Percentiles rank a stretch among this genome's conserved stretches.
Conservation (phyloP, 1,140 invertebrate species). For the Lethrus apterus region DNA sequence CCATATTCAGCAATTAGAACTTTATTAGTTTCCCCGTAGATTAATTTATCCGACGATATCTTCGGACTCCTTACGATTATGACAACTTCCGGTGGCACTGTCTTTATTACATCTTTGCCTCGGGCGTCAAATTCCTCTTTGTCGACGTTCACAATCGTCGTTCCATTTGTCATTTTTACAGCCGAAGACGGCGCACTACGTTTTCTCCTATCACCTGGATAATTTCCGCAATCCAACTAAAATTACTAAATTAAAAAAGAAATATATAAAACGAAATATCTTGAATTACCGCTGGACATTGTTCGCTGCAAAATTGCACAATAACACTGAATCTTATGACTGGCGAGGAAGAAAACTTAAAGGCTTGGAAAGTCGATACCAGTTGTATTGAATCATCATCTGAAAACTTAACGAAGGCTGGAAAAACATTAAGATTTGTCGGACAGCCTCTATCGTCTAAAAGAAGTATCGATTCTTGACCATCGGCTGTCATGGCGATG, state of each 20-base stretch:
- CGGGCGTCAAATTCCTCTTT: conserved; percentile 22
- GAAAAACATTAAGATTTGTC: conserved; percentile 47
- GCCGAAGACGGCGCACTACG: neutral
- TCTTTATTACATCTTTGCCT: conserved; percentile 25
- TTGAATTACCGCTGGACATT: conserved; percentile 34
- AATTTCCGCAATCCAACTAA: conserved; percentile 10
- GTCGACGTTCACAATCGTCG: conserved; percentile 22
- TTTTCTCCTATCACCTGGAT: neutral
- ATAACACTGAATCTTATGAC: conserved; percentile 45
- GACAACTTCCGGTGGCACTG: conserved; percentile 43
- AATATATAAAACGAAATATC: too few species aligned
- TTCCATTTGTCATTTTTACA: conserved; percentile 28
- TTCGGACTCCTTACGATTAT: conserved; percentile 41
- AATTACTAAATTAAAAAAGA: conserved; percentile 1
- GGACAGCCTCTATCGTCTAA: conserved; percentile 57
- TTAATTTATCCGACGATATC: conserved; percentile 36
- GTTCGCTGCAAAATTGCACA: conserved; percentile 42
- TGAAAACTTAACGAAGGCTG: conserved; percentile 34
- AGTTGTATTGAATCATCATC: conserved; percentile 36
- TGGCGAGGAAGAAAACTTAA: conserved; percentile 45
- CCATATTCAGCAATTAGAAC: conserved; percentile 45
- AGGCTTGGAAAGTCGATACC: conserved; percentile 43
- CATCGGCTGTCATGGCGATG: conserved; percentile 45
- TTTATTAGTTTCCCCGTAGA: conserved; percentile 43
- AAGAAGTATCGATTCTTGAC: conserved; percentile 45